phyloP scores from a whole-genome alignment of 37 sponge, comb jelly and placozoan species.

The Petrosia ficiformis region DNA sequence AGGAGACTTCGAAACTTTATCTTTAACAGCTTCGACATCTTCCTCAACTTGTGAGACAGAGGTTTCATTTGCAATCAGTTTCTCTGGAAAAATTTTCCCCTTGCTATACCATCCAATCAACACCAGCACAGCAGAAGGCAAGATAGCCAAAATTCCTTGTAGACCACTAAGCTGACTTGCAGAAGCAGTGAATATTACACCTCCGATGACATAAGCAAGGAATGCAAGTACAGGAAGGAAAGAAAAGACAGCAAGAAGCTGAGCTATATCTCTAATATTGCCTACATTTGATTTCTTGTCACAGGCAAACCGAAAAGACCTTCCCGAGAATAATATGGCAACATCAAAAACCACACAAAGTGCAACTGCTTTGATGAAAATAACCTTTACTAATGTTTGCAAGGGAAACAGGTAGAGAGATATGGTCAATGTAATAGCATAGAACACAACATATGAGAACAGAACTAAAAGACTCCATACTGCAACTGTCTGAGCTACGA shows the following conservation, averaged over 20 bases:
- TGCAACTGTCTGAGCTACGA: slow-evolving; percentile 26
- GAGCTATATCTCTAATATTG: neutral
- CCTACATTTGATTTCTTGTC: neutral
- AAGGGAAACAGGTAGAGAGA: slow-evolving; percentile 42
- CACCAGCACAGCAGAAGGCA: slow-evolving; percentile 39
- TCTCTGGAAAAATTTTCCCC: slow-evolving; percentile 43
- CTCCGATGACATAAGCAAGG: slow-evolving; percentile 39
- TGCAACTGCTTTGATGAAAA: slow-evolving; percentile 48
- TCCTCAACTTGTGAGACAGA: slow-evolving; percentile 17
- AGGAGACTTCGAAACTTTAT: too few relatives aligned
- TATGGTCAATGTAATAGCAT: slow-evolving; percentile 23
- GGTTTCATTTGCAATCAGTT: slow-evolving; percentile 1
- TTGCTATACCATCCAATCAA: slow-evolving; percentile 40
- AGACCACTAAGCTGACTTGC: neutral
- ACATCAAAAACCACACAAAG: slow-evolving; percentile 23
- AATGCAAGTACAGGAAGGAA: slow-evolving; percentile 36
- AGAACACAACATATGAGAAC: slow-evolving; percentile 39
- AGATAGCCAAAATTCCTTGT: slow-evolving; percentile 30
- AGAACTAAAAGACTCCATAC: slow-evolving; percentile 35
- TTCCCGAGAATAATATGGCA: slow-evolving; percentile 28
- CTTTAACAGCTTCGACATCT: neutral
- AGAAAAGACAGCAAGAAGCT: slow-evolving; percentile 2
- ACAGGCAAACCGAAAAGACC: slow-evolving; percentile 2
- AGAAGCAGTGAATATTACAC: slow-evolving; percentile 20
- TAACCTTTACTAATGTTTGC: slow-evolving; percentile 23